Percentiles rank a stretch among this genome's conserved stretches.
These are phyloP conservation scores for Tridacna gigas DNA, from an alignment of 2,888 invertebrate genomes.

Conservation along the genomic window DNA sequence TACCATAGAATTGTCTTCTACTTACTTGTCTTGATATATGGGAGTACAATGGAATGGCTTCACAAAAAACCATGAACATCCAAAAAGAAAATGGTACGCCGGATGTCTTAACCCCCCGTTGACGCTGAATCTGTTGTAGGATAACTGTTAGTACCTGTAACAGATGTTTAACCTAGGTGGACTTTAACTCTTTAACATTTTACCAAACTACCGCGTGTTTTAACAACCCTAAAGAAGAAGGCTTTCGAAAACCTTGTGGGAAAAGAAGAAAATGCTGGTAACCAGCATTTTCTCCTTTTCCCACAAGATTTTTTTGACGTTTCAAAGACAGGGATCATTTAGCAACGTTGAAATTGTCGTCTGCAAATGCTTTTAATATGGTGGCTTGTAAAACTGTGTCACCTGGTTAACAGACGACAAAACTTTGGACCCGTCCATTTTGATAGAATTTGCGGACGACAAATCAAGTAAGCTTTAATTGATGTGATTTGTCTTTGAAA, in stretches of 20 bases:
- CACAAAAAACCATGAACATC: conserved; percentile 69
- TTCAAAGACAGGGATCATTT: too few species aligned
- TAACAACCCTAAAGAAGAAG: too few species aligned
- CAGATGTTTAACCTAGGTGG: background rate
- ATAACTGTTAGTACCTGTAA: conserved; percentile 69
- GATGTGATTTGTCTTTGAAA: too few species aligned
- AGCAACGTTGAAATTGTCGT: too few species aligned
- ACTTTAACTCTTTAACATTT: too few species aligned
- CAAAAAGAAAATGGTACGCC: conserved; percentile 80
- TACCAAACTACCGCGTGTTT: too few species aligned
- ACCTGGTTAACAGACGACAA: too few species aligned
- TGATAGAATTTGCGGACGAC: too few species aligned
- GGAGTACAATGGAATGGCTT: conserved; percentile 73
- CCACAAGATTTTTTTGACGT: background rate
- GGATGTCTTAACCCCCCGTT: conserved; percentile 76
- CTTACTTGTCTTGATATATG: conserved; percentile 63
- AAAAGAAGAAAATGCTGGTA: background rate
- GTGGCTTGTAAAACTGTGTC: too few species aligned
- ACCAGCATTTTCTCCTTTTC: background rate
- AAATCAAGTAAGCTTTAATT: too few species aligned
- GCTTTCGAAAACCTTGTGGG: background rate
- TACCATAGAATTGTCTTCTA: conserved; percentile 69
- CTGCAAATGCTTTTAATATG: too few species aligned
- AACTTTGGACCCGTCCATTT: too few species aligned
- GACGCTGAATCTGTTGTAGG: conserved; percentile 74